These are phyloP conservation scores for Acronicta psi DNA, from an alignment of 2,888 invertebrate genomes.

Conservation along the genomic window DNA sequence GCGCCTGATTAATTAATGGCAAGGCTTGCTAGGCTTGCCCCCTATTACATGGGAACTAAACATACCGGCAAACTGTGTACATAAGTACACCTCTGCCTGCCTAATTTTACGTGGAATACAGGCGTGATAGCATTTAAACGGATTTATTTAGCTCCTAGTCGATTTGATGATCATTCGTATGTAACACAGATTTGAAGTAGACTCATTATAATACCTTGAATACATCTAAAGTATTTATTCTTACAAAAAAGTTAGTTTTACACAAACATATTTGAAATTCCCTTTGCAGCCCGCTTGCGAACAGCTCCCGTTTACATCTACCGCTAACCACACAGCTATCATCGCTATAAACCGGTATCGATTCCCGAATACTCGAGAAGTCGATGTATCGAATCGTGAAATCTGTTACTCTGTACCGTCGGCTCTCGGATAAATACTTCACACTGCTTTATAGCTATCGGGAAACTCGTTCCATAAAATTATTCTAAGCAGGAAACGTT, in stretches of 20 bases:
- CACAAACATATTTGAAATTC: slow-evolving; percentile 33
- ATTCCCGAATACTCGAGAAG: slow-evolving; percentile 40
- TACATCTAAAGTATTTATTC: slow-evolving; percentile 2
- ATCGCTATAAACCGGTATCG: slow-evolving; percentile 46
- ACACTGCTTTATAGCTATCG: slow-evolving; percentile 57
- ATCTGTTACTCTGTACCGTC: slow-evolving; percentile 60
- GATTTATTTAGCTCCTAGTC: no score
- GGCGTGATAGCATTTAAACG: no score
- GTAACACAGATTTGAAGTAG: background rate
- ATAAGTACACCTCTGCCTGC: no score
- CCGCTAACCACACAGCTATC: slow-evolving; percentile 34
- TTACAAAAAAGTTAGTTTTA: slow-evolving; percentile 33
- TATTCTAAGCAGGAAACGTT: slow-evolving; percentile 58
- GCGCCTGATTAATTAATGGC: no score
- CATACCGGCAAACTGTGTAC: no score
- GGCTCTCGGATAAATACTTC: slow-evolving; percentile 60
- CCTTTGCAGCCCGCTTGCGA: slow-evolving; percentile 16
- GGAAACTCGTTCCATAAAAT: slow-evolving; percentile 62
- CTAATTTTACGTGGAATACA: no score
- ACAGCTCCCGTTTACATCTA: slow-evolving; percentile 27
- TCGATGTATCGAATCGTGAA: slow-evolving; percentile 69
- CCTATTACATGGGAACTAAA: no score
- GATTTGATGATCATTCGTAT: no score
- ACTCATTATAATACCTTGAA: background rate
- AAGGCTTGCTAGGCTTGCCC: no score